A percentile compares a stretch with the other conserved stretches of the same genome.
Conservation (phyloP, 2,113 vertebrate genomes). For the Gobiocypris rarus region DNA sequence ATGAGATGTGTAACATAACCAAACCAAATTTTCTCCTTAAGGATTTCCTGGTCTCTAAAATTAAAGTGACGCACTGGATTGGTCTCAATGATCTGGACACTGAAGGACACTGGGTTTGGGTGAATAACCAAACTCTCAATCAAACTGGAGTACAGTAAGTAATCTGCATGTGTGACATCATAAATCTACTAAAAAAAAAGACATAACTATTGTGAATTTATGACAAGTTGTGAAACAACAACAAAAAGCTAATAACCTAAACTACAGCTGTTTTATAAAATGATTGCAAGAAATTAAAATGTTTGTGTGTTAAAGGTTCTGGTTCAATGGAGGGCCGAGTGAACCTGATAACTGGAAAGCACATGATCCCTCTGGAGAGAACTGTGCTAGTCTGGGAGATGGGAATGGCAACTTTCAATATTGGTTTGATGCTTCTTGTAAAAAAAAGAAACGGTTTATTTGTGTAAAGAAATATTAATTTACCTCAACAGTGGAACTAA, state of each 20-base stretch:
- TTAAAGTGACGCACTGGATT: too few species aligned
- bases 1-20: too few species aligned
- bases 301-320: too few species aligned
- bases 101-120: constrained; percentile 46
- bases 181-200: too few species aligned
- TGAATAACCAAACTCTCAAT: constrained; percentile 29
- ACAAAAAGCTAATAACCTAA: too few species aligned
- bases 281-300: too few species aligned
- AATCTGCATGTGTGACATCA: background rate
- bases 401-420: background rate
- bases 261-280: too few species aligned
- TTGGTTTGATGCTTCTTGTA: constrained; percentile 3
- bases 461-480: background rate
- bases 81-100: constrained; percentile 46
- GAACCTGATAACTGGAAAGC: background rate
- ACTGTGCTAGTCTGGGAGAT: constrained; percentile 17
- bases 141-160: constrained; percentile 41
- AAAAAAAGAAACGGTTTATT: background rate
- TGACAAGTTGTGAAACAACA: too few species aligned
- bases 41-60: too few species aligned
- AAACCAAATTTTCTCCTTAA: too few species aligned
- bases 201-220: too few species aligned
- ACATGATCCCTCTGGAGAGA: constrained; percentile 11
- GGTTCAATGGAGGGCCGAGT: too few species aligned
- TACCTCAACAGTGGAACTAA: background rate